Conservation (phyloP, 1,140 invertebrate species). For the Bemisia tabaci region DNA sequence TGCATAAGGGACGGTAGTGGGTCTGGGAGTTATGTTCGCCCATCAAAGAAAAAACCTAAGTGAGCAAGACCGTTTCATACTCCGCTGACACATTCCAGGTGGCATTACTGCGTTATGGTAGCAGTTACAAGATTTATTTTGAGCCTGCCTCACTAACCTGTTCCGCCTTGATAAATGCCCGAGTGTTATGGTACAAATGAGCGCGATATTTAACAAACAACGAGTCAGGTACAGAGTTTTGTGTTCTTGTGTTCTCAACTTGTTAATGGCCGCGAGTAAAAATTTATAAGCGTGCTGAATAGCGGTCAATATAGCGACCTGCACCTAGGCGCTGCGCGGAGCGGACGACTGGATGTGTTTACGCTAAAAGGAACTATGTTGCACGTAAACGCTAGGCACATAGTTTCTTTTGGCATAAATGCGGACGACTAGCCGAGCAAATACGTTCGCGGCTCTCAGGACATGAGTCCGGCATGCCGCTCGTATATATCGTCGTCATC, state of each 20-base stretch:
- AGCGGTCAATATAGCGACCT: background rate
- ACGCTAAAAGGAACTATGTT: too few species aligned
- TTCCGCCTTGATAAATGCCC: background rate
- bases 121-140: background rate
- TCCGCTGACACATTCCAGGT: background rate
- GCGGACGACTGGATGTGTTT: too few species aligned
- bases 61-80: background rate
- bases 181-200: background rate
- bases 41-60: background rate
- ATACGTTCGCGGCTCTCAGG: too few species aligned
- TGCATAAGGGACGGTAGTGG: background rate
- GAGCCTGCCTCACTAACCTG: background rate
- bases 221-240: background rate
- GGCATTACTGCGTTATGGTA: background rate
- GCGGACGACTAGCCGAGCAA: too few species aligned
- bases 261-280: background rate
- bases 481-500: too few species aligned
- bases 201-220: background rate
- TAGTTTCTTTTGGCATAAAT: too few species aligned
- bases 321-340: too few species aligned
- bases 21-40: background rate
- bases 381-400: too few species aligned
- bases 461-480: too few species aligned
- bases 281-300: background rate
- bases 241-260: background rate